phyloP scores from a whole-genome alignment of 1,140 invertebrate genomes.

The Laupala kohalensis region DNA sequence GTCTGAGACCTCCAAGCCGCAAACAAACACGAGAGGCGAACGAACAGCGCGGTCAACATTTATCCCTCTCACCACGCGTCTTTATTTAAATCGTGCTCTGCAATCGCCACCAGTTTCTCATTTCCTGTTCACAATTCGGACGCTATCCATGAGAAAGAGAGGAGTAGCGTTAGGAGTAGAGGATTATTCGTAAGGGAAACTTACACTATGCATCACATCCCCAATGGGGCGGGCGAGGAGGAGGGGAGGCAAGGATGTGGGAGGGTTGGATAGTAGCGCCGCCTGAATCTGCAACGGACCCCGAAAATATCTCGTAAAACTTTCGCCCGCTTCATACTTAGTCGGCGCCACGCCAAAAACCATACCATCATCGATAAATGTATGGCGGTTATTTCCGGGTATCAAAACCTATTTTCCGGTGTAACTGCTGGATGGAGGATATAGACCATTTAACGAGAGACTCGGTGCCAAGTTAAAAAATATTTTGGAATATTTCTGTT shows the following conservation, averaged over 20 bases:
- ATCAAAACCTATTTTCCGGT: not conserved
- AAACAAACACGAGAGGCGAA: too few relatives aligned
- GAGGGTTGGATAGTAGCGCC: too few relatives aligned
- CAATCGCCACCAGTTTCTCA: not conserved
- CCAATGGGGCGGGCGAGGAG: not conserved
- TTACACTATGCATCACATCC: not conserved
- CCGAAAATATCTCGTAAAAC: not conserved
- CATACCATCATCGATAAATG: not conserved
- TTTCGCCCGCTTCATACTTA: too few relatives aligned
- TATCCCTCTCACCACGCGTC: not conserved
- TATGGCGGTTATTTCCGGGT: not conserved
- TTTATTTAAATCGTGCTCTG: not conserved
- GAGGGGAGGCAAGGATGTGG: not conserved
- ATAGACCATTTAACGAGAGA: too few relatives aligned
- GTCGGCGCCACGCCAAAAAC: not conserved
- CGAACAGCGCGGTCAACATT: not conserved
- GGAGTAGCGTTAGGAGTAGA: not conserved
- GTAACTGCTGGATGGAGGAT: too few relatives aligned
- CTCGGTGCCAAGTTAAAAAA: too few relatives aligned
- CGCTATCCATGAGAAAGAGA: not conserved
- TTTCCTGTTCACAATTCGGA: not conserved
- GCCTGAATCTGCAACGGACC: too few relatives aligned
- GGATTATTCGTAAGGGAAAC: too few relatives aligned
- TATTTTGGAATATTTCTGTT: too few relatives aligned
- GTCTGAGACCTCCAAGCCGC: too few relatives aligned